These are phyloP conservation scores for Odontophorus gujanensis DNA, from an alignment of 2,113 vertebrate species.

Conservation along the genomic window DNA sequence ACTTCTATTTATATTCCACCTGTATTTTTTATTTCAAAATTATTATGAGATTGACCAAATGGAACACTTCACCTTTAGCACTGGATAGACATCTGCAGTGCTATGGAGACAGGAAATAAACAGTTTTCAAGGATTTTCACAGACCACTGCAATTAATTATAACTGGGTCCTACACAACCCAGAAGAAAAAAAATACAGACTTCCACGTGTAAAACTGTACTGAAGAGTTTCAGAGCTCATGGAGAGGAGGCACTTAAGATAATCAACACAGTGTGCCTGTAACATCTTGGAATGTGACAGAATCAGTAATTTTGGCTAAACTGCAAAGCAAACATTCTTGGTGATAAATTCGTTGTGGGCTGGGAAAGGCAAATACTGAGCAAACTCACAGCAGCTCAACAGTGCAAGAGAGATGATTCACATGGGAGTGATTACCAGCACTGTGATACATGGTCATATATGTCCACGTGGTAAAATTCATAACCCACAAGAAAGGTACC, in stretches of 20 bases:
- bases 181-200: background rate
- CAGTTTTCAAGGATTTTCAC: background rate
- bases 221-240: background rate
- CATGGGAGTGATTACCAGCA: background rate
- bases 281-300: background rate
- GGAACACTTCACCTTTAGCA: background rate
- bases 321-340: background rate
- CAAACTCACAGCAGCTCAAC: background rate
- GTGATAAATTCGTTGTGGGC: background rate
- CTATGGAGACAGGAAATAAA: background rate
- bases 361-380: background rate
- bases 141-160: background rate
- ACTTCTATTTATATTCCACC: background rate
- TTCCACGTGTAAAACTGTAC: background rate
- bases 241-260: background rate
- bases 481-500: background rate
- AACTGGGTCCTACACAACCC: background rate
- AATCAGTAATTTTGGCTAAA: background rate
- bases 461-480: background rate
- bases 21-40: background rate
- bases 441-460: fast-evolving
- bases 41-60: background rate
- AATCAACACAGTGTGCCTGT: background rate
- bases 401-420: background rate
- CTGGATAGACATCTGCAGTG: background rate